These are phyloP conservation scores for Crotophaga sulcirostris DNA, from an alignment of 2,113 vertebrate species.

Conservation along the genomic window DNA sequence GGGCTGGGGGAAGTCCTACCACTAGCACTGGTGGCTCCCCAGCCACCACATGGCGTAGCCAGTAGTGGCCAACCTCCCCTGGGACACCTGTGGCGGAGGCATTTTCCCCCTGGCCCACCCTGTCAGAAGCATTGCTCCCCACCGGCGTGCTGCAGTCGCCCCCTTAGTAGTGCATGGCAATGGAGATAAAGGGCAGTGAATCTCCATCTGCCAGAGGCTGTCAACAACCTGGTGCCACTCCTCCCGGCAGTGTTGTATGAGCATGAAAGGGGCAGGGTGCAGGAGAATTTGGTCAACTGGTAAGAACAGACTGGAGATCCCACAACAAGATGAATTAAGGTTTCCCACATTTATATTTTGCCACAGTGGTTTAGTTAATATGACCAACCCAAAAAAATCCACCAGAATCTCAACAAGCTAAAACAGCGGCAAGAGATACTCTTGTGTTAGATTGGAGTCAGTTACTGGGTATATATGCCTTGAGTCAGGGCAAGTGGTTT, in stretches of 20 bases:
- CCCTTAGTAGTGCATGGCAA: neutral
- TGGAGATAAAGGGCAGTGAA: neutral
- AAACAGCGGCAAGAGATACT: neutral
- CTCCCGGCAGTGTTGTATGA: neutral
- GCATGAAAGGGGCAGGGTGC: rapidly evolving
- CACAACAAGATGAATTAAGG: neutral
- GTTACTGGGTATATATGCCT: neutral
- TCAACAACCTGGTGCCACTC: neutral
- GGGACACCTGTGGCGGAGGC: neutral
- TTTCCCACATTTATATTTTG: neutral
- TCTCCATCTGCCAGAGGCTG: neutral
- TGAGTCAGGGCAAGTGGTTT: neutral
- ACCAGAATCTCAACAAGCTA: neutral
- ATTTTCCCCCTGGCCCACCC: neutral
- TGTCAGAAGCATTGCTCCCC: neutral
- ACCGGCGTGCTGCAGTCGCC: rapidly evolving
- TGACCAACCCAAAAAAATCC: rapidly evolving
- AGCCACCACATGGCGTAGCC: too few species aligned
- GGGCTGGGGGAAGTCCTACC: neutral
- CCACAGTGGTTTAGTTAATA: rapidly evolving
- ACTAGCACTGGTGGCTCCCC: neutral
- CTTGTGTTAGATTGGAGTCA: neutral
- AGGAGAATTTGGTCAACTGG: neutral
- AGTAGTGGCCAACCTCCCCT: rapidly evolving
- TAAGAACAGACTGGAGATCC: neutral